Evolutionary conservation across 2,888 invertebrate genomes (phyloP).

Genomic region (Trachelus iudaicus): DNA sequence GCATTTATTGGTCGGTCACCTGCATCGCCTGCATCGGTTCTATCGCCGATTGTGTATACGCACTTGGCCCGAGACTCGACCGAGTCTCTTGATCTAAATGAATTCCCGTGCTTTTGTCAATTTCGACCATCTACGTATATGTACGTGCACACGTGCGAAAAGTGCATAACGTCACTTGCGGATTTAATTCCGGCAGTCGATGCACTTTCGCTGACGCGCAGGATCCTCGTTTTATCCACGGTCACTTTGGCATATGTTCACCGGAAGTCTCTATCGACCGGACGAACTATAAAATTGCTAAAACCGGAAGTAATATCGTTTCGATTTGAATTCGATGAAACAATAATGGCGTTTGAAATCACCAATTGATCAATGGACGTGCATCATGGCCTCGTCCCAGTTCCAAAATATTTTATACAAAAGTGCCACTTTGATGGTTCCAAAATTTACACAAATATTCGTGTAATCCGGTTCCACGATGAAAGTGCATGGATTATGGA

Average conservation of each 20-base stretch:
- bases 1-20: not conserved
- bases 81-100: not conserved
- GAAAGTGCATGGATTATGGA: not conserved
- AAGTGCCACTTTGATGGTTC: too few species aligned
- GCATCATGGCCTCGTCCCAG: too few species aligned
- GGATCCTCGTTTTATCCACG: not conserved
- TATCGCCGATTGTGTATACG: too few species aligned
- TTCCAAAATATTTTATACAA: too few species aligned
- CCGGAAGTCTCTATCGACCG: not conserved
- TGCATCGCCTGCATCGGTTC: too few species aligned
- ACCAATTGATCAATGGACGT: too few species aligned
- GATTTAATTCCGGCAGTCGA: not conserved
- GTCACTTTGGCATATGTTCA: not conserved
- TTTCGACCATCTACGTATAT: not conserved
- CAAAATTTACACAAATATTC: too few species aligned
- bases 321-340: not conserved
- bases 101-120: not conserved
- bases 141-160: too few species aligned
- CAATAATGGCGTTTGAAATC: not conserved
- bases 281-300: not conserved
- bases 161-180: not conserved
- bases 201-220: not conserved
- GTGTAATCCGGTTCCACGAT: not conserved
- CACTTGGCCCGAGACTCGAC: too few species aligned
- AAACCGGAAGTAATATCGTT: not conserved